Percentiles rank a stretch among this genome's conserved stretches.
These are phyloP conservation scores for Osmerus mordax DNA, from an alignment of 2,113 vertebrate species.

Conservation along the genomic window DNA sequence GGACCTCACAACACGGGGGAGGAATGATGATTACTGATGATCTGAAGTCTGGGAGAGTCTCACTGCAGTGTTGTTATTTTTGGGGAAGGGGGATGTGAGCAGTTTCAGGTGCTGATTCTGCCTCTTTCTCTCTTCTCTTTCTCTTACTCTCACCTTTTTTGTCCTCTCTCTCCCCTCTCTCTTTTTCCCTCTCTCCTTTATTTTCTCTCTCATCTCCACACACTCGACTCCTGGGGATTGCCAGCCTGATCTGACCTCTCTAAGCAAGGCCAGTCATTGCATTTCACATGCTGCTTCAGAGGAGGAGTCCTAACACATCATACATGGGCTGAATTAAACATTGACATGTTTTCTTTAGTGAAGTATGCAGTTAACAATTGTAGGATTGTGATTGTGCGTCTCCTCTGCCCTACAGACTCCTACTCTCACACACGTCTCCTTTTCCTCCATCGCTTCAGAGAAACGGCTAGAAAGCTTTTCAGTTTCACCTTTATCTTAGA, in stretches of 20 bases:
- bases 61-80: conserved; percentile 29
- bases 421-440: not conserved
- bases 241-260: conserved; percentile 32
- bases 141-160: conserved; percentile 21
- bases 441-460: conserved; percentile 19
- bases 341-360: not conserved
- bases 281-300: conserved; percentile 15
- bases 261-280: conserved; percentile 18
- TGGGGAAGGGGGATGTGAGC: conserved; percentile 4
- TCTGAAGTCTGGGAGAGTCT: conserved; percentile 40
- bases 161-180: conserved; percentile 5
- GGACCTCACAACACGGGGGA: not conserved
- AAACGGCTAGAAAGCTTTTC: conserved; percentile 27
- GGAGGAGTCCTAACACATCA: not conserved
- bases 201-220: not conserved
- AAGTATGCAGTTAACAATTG: not conserved
- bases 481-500: conserved; percentile 42
- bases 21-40: conserved; percentile 20
- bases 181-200: conserved; percentile 37
- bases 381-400: not conserved
- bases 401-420: not conserved
- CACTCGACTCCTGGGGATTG: conserved; percentile 10
- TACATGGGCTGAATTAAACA: not conserved
- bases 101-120: not conserved
- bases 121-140: conserved; percentile 37